A percentile compares a stretch with the other conserved stretches of the same genome.
These are phyloP conservation scores for Heliconius hortense DNA, from an alignment of 2,888 invertebrate species.

Conservation along the genomic window DNA sequence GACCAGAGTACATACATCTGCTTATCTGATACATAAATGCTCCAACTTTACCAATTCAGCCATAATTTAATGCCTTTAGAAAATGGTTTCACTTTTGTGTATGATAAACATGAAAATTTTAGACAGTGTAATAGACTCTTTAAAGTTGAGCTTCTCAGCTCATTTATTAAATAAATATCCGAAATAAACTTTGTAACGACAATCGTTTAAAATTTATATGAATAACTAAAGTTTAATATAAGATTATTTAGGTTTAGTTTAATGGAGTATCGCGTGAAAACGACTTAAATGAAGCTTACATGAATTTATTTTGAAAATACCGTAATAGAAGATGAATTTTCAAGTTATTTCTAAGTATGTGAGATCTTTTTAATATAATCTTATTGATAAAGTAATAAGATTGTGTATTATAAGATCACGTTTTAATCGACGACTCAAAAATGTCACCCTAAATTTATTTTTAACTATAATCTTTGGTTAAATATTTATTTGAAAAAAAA, in stretches of 20 bases:
- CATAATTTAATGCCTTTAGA: background rate
- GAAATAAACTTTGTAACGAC: background rate
- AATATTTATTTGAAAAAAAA: background rate
- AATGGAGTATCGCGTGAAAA: background rate
- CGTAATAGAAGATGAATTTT: background rate
- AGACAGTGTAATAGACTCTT: constrained; percentile 10
- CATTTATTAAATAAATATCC: constrained; percentile 10
- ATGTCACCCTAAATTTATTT: too few species aligned
- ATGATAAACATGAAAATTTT: constrained; percentile 15
- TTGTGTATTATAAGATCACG: background rate
- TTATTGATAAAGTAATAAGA: too few species aligned
- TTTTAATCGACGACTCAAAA: background rate
- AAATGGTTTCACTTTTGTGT: background rate
- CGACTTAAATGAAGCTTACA: background rate
- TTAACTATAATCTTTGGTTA: background rate
- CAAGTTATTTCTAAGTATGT: background rate
- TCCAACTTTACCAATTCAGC: constrained; percentile 1
- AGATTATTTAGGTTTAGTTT: background rate
- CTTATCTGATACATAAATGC: background rate
- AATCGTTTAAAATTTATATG: constrained; percentile 6
- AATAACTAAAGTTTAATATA: background rate
- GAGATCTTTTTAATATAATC: background rate
- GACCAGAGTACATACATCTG: background rate
- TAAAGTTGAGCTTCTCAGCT: constrained; percentile 12
- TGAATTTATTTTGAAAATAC: background rate